Base-by-base conservation (phyloP, 2,113 vertebrate species). In the Pycnonotus jocosus region DNA sequence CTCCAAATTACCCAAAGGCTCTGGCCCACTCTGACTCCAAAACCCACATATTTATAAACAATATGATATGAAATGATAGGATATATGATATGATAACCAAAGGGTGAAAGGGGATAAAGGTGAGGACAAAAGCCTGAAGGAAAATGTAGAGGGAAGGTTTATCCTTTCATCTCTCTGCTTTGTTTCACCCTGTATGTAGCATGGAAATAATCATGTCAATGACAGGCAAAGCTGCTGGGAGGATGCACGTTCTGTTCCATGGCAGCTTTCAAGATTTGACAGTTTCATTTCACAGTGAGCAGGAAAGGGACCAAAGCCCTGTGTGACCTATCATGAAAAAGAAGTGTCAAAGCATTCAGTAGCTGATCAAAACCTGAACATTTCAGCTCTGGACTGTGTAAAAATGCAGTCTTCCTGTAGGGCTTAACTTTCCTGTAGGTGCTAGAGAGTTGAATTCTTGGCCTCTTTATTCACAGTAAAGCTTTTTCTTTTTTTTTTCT, bases 361-460 rank as follows among this genome's bases (percentile, higher is more conserved):
- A 85, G 61, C 66, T 91, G 74, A 90, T 95, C 92, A 94, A 91
- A 94, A 60, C 35, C 40, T 69, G 57, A 85, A 87, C 37, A 22
- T 92, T 91, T 92, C 27, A 53, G 28, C 62, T 87, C 69, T 69
- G 88, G 53, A 69, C 53, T 48, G 15, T 76, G 10, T 84, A 11
- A 71, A 94, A 71, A 79, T 28, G 21, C 44, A 69, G 14, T n/a
- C 10, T 51, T 81, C 70, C n/a, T 60, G 15, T 16, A 79, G 28
- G 69, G 44, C 61, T 92, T 93, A 38, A 33, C 42, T 96, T 73
- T 91, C 33, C 81, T 53, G 11, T 47, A 48, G 51, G 38, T 77
- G 9, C 18, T 40, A 11, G 28, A 73, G 31, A 27, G 60, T 64
- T 65, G 74, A 79, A 88, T 88, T 85, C 71, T 40, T 72, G 22